Conservation (phyloP, 2,113 vertebrate species). For the Boleophthalmus pectinirostris region DNA sequence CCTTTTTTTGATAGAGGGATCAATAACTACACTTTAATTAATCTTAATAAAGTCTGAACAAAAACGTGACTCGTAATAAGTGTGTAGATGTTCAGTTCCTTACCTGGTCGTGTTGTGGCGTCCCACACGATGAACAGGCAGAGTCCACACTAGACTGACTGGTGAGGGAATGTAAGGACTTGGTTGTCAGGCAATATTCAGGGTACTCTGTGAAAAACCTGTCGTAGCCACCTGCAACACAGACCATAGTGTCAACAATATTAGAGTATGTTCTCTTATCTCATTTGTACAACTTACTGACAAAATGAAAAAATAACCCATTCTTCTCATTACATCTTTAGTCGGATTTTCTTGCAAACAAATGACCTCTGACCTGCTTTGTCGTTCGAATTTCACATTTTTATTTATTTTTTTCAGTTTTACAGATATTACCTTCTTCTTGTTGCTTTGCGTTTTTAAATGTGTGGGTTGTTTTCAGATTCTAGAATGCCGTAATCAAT, state of each 20-base stretch:
- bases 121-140: slow-evolving; percentile 91
- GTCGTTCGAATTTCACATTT: slow-evolving; percentile 30
- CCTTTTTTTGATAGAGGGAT: too few species aligned
- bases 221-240: slow-evolving; percentile 88
- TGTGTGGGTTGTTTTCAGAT: slow-evolving; percentile 9
- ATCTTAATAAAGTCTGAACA: background rate
- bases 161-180: slow-evolving; percentile 75
- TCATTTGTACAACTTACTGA: background rate
- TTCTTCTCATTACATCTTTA: background rate
- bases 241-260: background rate
- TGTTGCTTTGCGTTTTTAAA: too few species aligned
- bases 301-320: background rate
- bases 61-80: background rate
- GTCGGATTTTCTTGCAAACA: slow-evolving; percentile 18
- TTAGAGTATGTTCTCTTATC: background rate
- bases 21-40: background rate
- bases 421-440: background rate
- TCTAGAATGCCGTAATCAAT: slow-evolving; percentile 27
- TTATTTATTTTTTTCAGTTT: slow-evolving; percentile 18
- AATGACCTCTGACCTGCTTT: slow-evolving; percentile 21
- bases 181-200: slow-evolving; percentile 85
- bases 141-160: slow-evolving; percentile 83
- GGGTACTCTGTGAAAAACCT: slow-evolving; percentile 86
- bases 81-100: background rate
- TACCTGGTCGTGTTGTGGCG: slow-evolving; percentile 95